Evolutionary conservation across 2,113 vertebrate species (phyloP).

Genomic region (Kryptolebias marmoratus): DNA sequence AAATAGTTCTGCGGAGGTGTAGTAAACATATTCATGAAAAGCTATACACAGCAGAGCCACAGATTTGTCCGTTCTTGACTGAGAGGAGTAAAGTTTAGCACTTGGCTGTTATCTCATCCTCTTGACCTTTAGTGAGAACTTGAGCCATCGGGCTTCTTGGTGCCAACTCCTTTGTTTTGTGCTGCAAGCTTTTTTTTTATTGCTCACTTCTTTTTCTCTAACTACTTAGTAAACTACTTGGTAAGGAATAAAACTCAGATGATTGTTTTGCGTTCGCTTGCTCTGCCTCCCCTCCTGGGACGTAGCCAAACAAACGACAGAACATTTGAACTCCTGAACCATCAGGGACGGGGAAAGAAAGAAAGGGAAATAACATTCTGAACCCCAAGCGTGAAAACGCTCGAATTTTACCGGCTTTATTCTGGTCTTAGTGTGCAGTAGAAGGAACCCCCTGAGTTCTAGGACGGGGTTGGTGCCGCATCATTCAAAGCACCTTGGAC

Average conservation of each 20-base stretch:
- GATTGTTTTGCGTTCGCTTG: background rate
- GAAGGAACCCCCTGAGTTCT: constrained; percentile 91
- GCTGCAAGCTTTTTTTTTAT: background rate
- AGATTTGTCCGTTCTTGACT: constrained; percentile 8
- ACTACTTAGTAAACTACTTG: background rate
- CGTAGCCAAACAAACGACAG: constrained; percentile 28
- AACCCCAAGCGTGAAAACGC: constrained; percentile 45
- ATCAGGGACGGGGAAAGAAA: background rate
- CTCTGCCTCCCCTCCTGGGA: constrained; percentile 25
- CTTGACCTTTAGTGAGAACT: constrained; percentile 65
- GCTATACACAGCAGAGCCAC: background rate
- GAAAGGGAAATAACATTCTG: constrained; percentile 65
- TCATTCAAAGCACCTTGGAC: constrained; percentile 31
- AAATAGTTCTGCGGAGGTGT: background rate
- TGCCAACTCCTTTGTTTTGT: constrained; percentile 39
- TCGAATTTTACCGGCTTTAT: constrained; percentile 47
- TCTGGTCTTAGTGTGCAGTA: constrained; percentile 75
- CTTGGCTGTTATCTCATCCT: constrained; percentile 57
- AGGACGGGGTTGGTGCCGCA: constrained; percentile 70
- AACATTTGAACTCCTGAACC: constrained; percentile 31
- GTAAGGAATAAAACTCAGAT: constrained; percentile 13
- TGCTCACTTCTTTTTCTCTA: background rate
- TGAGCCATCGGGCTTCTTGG: constrained; percentile 22
- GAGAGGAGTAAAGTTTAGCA: constrained; percentile 6
- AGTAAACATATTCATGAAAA: background rate